These are phyloP conservation scores for Drosophila helvetica DNA, from an alignment of 2,888 invertebrate species.

Conservation along the genomic window DNA sequence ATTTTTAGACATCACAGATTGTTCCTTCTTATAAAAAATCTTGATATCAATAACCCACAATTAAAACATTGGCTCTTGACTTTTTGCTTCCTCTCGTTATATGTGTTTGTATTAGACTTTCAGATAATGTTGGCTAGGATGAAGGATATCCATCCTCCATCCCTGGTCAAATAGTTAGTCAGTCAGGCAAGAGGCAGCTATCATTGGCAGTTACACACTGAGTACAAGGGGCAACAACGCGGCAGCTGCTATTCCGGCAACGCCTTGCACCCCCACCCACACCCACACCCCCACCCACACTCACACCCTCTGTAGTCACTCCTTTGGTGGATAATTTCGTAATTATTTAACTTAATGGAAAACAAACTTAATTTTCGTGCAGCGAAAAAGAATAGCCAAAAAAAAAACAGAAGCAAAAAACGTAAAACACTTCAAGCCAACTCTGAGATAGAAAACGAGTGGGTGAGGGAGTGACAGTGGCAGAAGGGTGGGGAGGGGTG, in stretches of 20 bases:
- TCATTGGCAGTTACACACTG: constrained; percentile 68
- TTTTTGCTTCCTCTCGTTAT: too few species aligned
- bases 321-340: constrained; percentile 76
- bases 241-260: constrained; percentile 66
- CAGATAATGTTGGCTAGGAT: not conserved
- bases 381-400: constrained; percentile 47
- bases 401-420: not conserved
- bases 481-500: not conserved
- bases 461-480: constrained; percentile 64
- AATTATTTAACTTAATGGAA: constrained; percentile 80
- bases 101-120: not conserved
- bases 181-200: constrained; percentile 60
- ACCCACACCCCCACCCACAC: not conserved
- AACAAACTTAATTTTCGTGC: constrained; percentile 76
- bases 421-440: not conserved
- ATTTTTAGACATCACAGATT: too few species aligned
- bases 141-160: constrained; percentile 7
- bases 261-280: constrained; percentile 7
- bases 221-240: constrained; percentile 42
- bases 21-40: too few species aligned
- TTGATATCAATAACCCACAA: too few species aligned
- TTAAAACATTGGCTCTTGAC: too few species aligned
- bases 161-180: constrained; percentile 63
- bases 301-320: constrained; percentile 16
- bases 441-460: constrained; percentile 40